Base-by-base conservation (phyloP, 2,888 invertebrate species). In the Stratiomys singularior region DNA sequence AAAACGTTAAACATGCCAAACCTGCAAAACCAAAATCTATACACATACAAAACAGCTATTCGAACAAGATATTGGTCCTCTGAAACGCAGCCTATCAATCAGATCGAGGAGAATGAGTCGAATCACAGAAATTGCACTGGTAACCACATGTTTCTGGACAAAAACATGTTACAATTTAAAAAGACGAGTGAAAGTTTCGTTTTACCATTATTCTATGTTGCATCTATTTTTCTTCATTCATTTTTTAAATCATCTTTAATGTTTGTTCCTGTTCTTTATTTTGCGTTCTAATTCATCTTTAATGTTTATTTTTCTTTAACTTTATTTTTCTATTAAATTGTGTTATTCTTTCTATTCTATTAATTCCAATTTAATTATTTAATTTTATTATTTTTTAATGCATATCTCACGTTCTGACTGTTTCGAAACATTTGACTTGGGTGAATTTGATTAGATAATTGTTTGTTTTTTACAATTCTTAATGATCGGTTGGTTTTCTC, bases 31-130 rank as follows among this genome's bases (percentile, higher is more conserved):
- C 76, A 76, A 80, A 3, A 37, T 37, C 37, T 3, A 37, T 5
- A 37, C 37, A 5, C 9, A 37, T 37, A 9, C 3, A 86, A 63
- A 78, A 74, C 90, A 94, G 93, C 90, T 95, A 85, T 95, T 94
- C 93, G 95, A 95, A 90, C 94, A 94, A 90, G 94, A 95, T 88
- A 94, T 95, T 89, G 92, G 91, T 86, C 93, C 94, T 85, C 90
- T 95, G 88, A 95, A 95, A 90, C 91, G 92, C 88, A 93, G 93
- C 84, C 90, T 94, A 82, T 93, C 94, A 83, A 89, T 90, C 85
- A 90, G 91, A 88, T 91, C 94, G 87, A 90, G 93, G 86, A 91
- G 92, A 89, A 93, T 94, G 90, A 94, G 94, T 89, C 90, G 93
- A 89, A 94, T 94, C 89, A 92, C 93, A 85, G 92, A 93, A 88